Evolutionary conservation across 2,888 invertebrate genomes (phyloP), one percentile per base, ranked within the genome.

Genomic region (Standfussiana lucernea): DNA sequence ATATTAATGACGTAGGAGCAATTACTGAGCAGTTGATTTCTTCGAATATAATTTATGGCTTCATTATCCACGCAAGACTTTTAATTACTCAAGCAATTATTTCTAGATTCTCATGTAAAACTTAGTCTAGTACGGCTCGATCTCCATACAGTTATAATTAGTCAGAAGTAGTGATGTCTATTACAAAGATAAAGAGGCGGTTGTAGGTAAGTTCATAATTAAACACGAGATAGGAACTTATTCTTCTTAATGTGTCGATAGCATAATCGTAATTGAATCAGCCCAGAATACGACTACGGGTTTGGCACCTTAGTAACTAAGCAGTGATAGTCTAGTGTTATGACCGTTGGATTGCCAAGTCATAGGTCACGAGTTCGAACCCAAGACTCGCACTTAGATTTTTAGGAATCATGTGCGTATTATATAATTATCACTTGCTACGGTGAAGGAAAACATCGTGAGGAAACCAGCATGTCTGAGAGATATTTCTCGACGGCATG

Each of bases 61-160:
- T 47, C 67, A 69, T 81, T 80, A 84, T 59, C n/a, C 68, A 72
- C 56, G 50, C 61, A 67, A 70, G 53, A 56, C 80, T 80, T 80
- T 72, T 81, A 84, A 81, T 84, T 68, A 64, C 59, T 81, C 37
- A 8, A 72, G 68, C 59, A 68, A 84, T 81, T 81, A 81, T 84
- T 53, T 28, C 59, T 80, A 35, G 50, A 35, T 59, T 61, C 64
- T 37, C 80, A 32, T 42, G 64, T 64, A 24, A 45, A 70, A 79
- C 64, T 83, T 68, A 28, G 7, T 24, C 4, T 35, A 45, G 3
- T 24, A 40, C 35, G 3, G 18, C 32, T 76, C 28, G 6, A 56
- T 15, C 1, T 42, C 21, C 18, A 24, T 35, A 35, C 8, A 66
- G 18, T 35, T 50, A 28, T 35, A 50, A 15, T 53, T 40, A 18